phyloP scores from a whole-genome alignment of 2,797 vertebrate species.

The Lemur catta region DNA sequence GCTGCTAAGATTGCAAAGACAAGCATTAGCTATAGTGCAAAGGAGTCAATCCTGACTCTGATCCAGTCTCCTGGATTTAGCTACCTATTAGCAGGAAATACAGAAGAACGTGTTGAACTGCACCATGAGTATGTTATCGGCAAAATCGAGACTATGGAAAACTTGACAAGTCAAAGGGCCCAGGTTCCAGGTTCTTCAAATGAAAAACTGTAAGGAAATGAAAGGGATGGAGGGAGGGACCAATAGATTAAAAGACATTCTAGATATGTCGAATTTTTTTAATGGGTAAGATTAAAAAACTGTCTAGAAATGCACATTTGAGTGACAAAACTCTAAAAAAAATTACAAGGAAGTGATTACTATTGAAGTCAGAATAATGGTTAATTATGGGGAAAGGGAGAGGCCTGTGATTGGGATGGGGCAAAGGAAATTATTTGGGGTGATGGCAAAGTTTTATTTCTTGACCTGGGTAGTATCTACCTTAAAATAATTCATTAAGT shows the following conservation, averaged over 20 bases:
- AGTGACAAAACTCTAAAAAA: not conserved
- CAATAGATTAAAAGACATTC: not conserved
- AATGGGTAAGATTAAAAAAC: not conserved
- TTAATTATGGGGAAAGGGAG: not conserved
- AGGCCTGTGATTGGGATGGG: not conserved
- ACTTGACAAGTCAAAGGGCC: not conserved
- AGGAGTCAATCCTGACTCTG: not conserved
- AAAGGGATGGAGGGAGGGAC: not conserved
- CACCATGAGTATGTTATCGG: not conserved
- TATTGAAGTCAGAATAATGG: not conserved
- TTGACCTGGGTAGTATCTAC: not conserved
- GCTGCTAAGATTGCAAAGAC: not conserved
- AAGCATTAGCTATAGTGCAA: not conserved
- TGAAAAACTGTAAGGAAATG: slow-evolving; percentile 12
- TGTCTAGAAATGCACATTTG: not conserved
- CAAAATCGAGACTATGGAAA: not conserved
- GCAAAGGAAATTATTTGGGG: not conserved
- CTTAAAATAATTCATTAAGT: not conserved
- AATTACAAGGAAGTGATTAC: not conserved
- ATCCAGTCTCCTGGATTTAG: not conserved
- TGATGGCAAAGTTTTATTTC: not conserved
- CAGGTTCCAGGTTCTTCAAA: not conserved
- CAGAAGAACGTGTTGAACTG: not conserved
- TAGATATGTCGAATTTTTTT: not conserved
- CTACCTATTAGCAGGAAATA: not conserved